Conservation (phyloP, 2,113 vertebrate genomes). For the Corythornis vintsioides region DNA sequence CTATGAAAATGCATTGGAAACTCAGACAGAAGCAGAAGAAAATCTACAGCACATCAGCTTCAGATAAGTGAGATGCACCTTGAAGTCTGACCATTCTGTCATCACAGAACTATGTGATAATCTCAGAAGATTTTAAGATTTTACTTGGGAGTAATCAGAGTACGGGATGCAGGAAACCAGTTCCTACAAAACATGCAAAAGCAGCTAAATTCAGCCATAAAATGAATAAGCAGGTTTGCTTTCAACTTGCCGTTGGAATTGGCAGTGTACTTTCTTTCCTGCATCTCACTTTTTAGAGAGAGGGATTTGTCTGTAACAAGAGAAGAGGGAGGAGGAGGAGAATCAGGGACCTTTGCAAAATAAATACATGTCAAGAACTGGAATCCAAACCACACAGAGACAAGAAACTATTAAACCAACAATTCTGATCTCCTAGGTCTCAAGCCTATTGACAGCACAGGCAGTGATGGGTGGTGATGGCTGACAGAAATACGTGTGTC, state of each 20-base stretch:
- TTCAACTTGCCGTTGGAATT: not conserved
- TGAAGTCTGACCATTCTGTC: not conserved
- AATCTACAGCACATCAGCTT: not conserved
- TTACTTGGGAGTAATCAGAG: not conserved
- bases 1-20: not conserved
- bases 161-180: not conserved
- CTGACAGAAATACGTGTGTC: not conserved
- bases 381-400: not conserved
- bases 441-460: not conserved
- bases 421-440: not conserved
- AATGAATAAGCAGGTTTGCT: not conserved
- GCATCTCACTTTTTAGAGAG: not conserved
- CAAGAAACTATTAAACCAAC: not conserved
- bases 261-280: not conserved
- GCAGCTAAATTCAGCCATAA: not conserved
- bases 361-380: not conserved
- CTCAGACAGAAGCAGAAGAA: not conserved
- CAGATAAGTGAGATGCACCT: not conserved
- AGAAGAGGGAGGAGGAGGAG: not conserved
- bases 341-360: not conserved
- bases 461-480: rapidly evolving
- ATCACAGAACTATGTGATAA: not conserved
- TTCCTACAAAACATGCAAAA: not conserved
- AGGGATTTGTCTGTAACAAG: not conserved
- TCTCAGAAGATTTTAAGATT: not conserved